Evolutionary conservation across 2,888 invertebrate species (phyloP).

Genomic region (Bimastos eiseni): DNA sequence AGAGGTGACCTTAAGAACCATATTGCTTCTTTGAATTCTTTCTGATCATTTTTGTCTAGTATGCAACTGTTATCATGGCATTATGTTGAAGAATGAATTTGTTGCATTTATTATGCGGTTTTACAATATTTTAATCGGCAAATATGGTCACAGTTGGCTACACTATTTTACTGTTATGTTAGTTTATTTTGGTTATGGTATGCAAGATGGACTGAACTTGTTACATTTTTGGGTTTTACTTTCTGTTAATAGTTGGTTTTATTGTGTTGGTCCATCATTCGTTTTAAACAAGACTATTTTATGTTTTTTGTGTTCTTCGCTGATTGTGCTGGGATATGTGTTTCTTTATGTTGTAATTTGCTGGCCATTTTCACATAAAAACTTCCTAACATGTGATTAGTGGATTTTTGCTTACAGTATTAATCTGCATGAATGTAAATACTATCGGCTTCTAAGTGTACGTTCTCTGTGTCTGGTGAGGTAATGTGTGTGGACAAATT

Average conservation of each 20-base stretch:
- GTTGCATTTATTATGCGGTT: background rate
- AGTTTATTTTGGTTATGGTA: background rate
- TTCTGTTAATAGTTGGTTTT: background rate
- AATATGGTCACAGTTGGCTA: background rate
- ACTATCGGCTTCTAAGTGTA: background rate
- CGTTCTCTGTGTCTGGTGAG: background rate
- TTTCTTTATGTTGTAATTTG: background rate
- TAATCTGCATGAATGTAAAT: background rate
- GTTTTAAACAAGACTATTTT: background rate
- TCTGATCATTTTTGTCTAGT: no score
- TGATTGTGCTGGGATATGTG: background rate
- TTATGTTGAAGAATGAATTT: background rate
- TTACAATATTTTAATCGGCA: background rate
- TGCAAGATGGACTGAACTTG: background rate
- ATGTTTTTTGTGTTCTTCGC: background rate
- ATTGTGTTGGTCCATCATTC: background rate
- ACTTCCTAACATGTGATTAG: background rate
- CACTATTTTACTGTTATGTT: background rate
- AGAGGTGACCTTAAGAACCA: background rate
- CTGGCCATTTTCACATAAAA: background rate
- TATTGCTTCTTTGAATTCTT: no score
- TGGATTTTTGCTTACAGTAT: background rate
- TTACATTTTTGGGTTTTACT: background rate
- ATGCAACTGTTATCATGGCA: background rate
- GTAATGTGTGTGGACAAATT: background rate